Base-by-base conservation (phyloP, 2,113 vertebrate species). In the Hepsetus odoe region DNA sequence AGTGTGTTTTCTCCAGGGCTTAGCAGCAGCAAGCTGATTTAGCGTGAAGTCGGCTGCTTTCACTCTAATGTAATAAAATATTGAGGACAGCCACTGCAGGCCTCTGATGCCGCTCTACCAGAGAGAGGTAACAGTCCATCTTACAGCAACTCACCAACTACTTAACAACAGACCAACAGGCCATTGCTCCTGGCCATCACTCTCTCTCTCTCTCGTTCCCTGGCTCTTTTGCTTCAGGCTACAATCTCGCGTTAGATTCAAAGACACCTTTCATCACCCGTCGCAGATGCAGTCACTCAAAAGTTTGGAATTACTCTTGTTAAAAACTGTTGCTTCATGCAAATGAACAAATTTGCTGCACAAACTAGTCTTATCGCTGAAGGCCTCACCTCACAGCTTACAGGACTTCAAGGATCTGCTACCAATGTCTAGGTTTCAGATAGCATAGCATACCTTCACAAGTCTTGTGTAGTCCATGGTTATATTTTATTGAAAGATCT, bases 51-150 rank as follows among this genome's bases (percentile, higher is more conserved):
- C n/a, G 5, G 44, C 35, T 78, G 73, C 80, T 88, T 89, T 84
- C 79, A 88, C 77, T 85, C 67, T 69, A 82, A 86, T 83, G 83
- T 79, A 53, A 87, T 85, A 74, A 85, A 89, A 87, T 76, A 80
- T 78, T 35, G 64, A 81, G 67, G 83, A 67, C 14, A 61, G 74
- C 30, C 76, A 85, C 70, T 62, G 77, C 67, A 77, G 44, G 80
- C 74, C 40, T 56, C 55, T 65, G 64, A 84, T 80, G 33, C 73
- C 51, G 58, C 59, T 68, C 51, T 55, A 72, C 65, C 51, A 24
- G 67, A 80, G 66, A 62, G 66, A 61, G 66, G 55, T 33, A 72
- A 62, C 26, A 53, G 66, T 26, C 71, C 42, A 77, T 53, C 76
- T 44, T 38, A 59, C 46, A 18, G 56, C 70, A 77, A 51, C 62